Evolutionary conservation across 2,797 vertebrate genomes (phyloP), one percentile per base, ranked within the genome.

Genomic region (Columba guinea): DNA sequence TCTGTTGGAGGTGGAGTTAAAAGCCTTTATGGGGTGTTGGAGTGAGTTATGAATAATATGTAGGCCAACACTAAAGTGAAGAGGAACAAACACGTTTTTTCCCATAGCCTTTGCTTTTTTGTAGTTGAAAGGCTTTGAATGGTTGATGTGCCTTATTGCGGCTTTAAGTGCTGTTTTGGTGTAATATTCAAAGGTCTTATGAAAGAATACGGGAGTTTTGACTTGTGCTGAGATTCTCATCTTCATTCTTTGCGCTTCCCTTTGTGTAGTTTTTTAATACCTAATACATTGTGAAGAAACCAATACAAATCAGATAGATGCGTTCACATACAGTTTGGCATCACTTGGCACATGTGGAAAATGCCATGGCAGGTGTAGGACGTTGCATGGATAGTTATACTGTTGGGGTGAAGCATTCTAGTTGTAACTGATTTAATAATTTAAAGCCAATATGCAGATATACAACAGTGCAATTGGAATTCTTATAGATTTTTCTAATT

Each of bases 81-180:
- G 67, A 65, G 35, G 32, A 67, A 32, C 7, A 34, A 65, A 20
- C 27, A 18, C 0, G 2, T 32, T 27, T 67, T 76, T 55, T n/a
- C 24, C 1, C 39, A 0, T 34, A 69, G 34, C 56, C 41, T 64
- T 52, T 1, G 1, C 23, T 30, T 73, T 73, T 70, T 56, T 46
- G 17, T 84, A 41, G 28, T 89, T 75, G 0, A 60, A 44, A 71
- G 74, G 24, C 63, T 94, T 79, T 62, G 55, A 75, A 9, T 24
- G 8, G 34, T 51, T 74, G 55, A 17, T 59, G 21, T 7, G 22
- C 12, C 23, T 81, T 68, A 24, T 51, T 27, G 9, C 1, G 2
- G 27, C 67, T 89, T 79, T 82, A 87, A 48, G 62, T 88, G 53
- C 53, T 87, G 23, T 34, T 94, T 68, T 39, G 44, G 22, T 73